Percentiles rank a stretch among this genome's conserved stretches.
These are phyloP conservation scores for Dipodomys stephensi DNA, from an alignment of 2,113 vertebrate species.

Conservation along the genomic window DNA sequence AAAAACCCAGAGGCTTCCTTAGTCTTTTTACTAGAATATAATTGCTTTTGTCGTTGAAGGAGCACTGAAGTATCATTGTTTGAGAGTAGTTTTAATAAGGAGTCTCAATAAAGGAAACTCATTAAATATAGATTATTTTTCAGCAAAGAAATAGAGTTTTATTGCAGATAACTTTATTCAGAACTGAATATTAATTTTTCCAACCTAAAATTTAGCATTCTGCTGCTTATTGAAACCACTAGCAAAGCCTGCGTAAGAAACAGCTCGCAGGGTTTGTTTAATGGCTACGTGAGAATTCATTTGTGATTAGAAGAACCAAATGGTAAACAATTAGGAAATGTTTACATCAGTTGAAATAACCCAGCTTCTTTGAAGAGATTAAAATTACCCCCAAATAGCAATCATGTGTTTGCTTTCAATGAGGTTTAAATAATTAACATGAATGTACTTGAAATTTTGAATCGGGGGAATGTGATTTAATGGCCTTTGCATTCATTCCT, in stretches of 20 bases:
- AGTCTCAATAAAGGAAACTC: neutral
- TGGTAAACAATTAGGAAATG: slow-evolving; percentile 10
- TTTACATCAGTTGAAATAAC: slow-evolving; percentile 7
- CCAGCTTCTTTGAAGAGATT: slow-evolving; percentile 46
- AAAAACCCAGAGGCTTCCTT: neutral
- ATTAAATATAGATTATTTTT: neutral
- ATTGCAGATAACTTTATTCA: neutral
- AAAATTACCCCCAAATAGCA: neutral
- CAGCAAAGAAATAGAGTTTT: slow-evolving; percentile 18
- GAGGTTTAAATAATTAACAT: neutral
- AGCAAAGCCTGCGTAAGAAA: neutral
- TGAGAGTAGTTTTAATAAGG: slow-evolving; percentile 5
- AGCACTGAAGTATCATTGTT: neutral
- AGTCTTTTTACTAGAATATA: neutral
- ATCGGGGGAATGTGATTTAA: neutral
- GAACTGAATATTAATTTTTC: neutral
- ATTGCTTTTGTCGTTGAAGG: slow-evolving; percentile 1
- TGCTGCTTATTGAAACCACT: neutral
- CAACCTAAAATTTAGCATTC: neutral
- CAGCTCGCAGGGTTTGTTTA: neutral
- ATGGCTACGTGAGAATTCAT: neutral
- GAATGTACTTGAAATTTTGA: slow-evolving; percentile 31
- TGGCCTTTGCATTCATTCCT: slow-evolving; percentile 35
- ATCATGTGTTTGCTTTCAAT: slow-evolving; percentile 27
- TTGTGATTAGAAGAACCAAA: slow-evolving; percentile 16